These are phyloP conservation scores for Bathynomus jamesi DNA, from an alignment of 1,140 invertebrate species.

Conservation along the genomic window DNA sequence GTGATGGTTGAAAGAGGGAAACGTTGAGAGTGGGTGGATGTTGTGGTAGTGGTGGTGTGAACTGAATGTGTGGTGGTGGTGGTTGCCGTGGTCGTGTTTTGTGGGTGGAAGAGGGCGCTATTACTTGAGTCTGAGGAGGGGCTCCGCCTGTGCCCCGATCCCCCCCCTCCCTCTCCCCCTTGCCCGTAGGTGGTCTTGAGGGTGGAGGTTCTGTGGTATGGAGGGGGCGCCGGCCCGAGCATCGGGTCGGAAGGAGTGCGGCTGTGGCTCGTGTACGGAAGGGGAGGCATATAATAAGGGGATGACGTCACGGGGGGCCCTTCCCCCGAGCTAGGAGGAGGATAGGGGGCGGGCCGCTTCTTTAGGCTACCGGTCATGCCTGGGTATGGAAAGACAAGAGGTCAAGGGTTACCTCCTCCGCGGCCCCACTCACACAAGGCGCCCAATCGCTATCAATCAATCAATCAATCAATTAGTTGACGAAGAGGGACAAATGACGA, in stretches of 20 bases:
- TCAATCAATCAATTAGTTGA: too few relatives aligned
- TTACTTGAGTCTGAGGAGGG: background rate
- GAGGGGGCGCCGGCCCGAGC: background rate
- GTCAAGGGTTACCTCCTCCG: too few relatives aligned
- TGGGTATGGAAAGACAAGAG: too few relatives aligned
- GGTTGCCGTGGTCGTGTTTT: too few relatives aligned
- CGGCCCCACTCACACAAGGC: too few relatives aligned
- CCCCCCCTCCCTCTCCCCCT: background rate
- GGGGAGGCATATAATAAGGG: background rate
- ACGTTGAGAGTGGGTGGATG: background rate
- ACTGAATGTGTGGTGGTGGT: background rate
- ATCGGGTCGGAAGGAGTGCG: background rate
- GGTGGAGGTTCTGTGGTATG: background rate
- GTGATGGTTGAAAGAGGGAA: background rate
- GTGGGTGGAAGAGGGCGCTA: background rate
- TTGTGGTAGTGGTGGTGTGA: background rate
- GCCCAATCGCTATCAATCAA: too few relatives aligned
- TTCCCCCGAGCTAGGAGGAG: background rate
- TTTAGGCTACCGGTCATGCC: background rate
- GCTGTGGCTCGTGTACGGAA: background rate
- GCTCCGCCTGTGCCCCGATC: background rate
- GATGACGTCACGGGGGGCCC: background rate
- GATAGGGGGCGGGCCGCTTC: background rate
- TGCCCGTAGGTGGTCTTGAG: background rate
- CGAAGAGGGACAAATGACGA: too few relatives aligned